Base-by-base conservation (phyloP, 2,888 invertebrate genomes). In the Rhagium mordax region DNA sequence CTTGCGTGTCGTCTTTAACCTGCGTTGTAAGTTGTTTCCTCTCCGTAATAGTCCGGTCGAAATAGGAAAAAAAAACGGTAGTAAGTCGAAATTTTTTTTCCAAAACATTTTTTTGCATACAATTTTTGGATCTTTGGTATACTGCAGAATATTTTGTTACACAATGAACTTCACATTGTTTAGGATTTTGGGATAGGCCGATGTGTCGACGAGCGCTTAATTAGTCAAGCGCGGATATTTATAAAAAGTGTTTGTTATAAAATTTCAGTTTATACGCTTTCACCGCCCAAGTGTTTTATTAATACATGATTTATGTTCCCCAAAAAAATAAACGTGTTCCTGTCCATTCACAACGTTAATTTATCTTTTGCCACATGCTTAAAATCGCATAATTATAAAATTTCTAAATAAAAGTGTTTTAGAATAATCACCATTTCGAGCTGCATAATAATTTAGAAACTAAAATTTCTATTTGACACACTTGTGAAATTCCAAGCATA, bases 401-500 rank as follows among this genome's bases (percentile, higher is more conserved):
- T 33, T 29, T 59, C 59, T 59, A 59, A 27, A 49, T 13, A 15
- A 64, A 49, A 27, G 64, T 16, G 48, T 64, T 48, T 51, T 16
- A 64, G 16, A 49, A 51, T 51, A 29, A 49, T 21, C 49, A 27
- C 55, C 49, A 15, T 47, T 62, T 24, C 15, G 10, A 47, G 33
- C 8, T 65, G 53, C 53, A 65, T 41, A 65, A 64, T 64, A 48
- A 53, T 65, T 72, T 75, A 74, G 76, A 79, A 78, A 79, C 72
- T 62, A 71, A 76, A 77, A 75, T 74, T 78, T 79, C 75, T 68
- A 72, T 70, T 60, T 78, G 79, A 79, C 81, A 80, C 72, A 81
- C 79, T 82, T 81, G 78, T 76, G 79, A 80, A 82, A 82, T 81
- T 81, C 81, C 80, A 68, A 70, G 78, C 80, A 81, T 80, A 74